These are phyloP conservation scores for Clupea harengus DNA, from an alignment of 2,113 vertebrate genomes.

Conservation along the genomic window DNA sequence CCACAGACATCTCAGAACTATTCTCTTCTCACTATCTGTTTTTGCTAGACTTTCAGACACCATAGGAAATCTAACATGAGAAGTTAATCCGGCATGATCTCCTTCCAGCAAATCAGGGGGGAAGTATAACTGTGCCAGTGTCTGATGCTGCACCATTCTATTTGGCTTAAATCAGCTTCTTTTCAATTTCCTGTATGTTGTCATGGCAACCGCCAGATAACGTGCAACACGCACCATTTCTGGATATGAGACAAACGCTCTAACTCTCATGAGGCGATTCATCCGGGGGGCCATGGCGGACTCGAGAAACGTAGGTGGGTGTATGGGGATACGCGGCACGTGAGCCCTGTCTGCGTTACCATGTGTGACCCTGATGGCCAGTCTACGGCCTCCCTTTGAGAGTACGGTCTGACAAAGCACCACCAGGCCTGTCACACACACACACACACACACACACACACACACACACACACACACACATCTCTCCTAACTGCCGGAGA, in stretches of 20 bases:
- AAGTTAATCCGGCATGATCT: not conserved
- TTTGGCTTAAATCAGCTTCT: constrained; percentile 40
- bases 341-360: too few relatives aligned
- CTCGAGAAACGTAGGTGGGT: too few relatives aligned
- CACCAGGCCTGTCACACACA: too few relatives aligned
- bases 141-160: not conserved
- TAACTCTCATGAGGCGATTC: too few relatives aligned
- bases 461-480: too few relatives aligned
- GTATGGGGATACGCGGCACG: too few relatives aligned
- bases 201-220: constrained; percentile 47
- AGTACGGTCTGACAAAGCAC: not conserved
- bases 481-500: not conserved
- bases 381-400: too few relatives aligned
- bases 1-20: too few relatives aligned
- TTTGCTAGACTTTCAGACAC: too few relatives aligned
- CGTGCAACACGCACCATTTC: constrained; percentile 28
- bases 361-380: not conserved
- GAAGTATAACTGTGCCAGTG: not conserved
- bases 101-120: not conserved
- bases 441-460: too few relatives aligned
- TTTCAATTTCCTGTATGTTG: constrained; percentile 45
- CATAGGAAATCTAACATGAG: not conserved
- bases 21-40: too few relatives aligned
- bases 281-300: too few relatives aligned
- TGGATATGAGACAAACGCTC: not conserved